phyloP scores from a whole-genome alignment of 2,113 vertebrate species.

The Pollachius pollachius region DNA sequence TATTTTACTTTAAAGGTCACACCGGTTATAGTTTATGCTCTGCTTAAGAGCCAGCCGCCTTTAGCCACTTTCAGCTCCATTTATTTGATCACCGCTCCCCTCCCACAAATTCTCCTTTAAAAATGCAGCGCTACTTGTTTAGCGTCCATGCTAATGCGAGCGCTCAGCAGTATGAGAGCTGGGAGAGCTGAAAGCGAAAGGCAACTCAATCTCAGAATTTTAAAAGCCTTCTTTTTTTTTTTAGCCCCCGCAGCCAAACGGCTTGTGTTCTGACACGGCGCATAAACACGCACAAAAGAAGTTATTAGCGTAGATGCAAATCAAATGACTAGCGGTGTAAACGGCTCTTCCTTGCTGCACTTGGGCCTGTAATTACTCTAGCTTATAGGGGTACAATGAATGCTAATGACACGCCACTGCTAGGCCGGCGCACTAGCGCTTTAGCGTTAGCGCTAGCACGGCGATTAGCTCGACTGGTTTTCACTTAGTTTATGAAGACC shows the following conservation, averaged over 20 bases:
- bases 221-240: slow-evolving; percentile 58
- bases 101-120: slow-evolving; percentile 55
- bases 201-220: slow-evolving; percentile 74
- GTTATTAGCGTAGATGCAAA: slow-evolving; percentile 85
- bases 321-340: slow-evolving; percentile 82
- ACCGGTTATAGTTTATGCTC: too few species aligned
- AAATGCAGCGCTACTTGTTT: slow-evolving; percentile 59
- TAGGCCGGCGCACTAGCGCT: slow-evolving; percentile 62
- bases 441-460: background rate
- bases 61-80: too few species aligned
- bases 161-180: slow-evolving; percentile 60
- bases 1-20: too few species aligned
- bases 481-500: slow-evolving; percentile 61
- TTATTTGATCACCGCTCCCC: too few species aligned
- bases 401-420: slow-evolving; percentile 76
- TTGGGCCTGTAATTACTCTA: slow-evolving; percentile 79
- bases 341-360: slow-evolving; percentile 77
- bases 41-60: too few species aligned
- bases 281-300: slow-evolving; percentile 83
- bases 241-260: slow-evolving; percentile 75
- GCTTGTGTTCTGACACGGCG: slow-evolving; percentile 82
- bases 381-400: slow-evolving; percentile 79
- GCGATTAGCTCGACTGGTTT: slow-evolving; percentile 62
- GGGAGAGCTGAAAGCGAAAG: slow-evolving; percentile 61
- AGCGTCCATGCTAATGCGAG: slow-evolving; percentile 62